phyloP scores from a whole-genome alignment of 2,888 invertebrate species.

The Plebejus argus region DNA sequence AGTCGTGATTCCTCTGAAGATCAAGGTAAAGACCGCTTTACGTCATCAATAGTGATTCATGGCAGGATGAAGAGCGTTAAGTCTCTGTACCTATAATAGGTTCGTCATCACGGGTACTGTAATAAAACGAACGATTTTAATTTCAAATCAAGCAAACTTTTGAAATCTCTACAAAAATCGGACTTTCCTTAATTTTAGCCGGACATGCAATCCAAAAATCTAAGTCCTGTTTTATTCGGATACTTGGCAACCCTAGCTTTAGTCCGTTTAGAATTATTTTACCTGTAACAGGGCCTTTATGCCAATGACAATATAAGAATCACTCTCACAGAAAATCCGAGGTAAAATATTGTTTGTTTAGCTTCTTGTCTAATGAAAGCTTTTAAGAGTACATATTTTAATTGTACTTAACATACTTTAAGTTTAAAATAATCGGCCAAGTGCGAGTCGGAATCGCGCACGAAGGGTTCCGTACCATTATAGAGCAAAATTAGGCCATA shows the following conservation, averaged over 20 bases:
- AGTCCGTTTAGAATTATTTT: neutral
- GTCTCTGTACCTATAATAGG: neutral
- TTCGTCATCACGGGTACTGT: neutral
- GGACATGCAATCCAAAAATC: no score
- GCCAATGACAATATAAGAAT: neutral
- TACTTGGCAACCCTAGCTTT: neutral
- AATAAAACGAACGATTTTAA: neutral
- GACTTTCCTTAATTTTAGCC: no score
- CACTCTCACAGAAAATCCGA: neutral
- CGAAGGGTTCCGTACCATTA: no score
- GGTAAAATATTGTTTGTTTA: slow-evolving; percentile 46
- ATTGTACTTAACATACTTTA: neutral
- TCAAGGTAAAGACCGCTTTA: neutral
- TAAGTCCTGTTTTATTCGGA: neutral
- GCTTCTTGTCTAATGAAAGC: slow-evolving; percentile 31
- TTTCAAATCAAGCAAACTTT: no score
- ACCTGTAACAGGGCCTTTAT: neutral
- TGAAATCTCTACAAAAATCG: no score
- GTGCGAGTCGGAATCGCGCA: no score
- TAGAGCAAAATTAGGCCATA: no score
- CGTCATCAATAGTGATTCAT: neutral
- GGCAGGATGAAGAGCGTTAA: neutral
- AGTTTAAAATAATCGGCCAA: no score
- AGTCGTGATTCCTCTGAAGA: neutral
- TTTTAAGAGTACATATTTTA: neutral